phyloP scores from a whole-genome alignment of 92 coral and sea anemone genomes.

The Palythoa grandis region DNA sequence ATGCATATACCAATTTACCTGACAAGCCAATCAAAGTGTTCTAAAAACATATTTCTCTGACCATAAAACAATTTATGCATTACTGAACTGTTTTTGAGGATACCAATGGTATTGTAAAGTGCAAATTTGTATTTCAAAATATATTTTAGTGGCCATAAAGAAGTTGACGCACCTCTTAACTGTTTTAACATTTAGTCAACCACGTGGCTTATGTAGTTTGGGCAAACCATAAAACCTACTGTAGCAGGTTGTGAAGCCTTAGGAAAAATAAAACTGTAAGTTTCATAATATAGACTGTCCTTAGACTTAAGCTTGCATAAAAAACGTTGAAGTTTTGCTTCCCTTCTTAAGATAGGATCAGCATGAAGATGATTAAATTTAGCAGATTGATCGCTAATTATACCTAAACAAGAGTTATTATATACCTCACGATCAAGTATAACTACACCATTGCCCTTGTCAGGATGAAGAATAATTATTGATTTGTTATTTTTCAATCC shows the following conservation, averaged over 20 bases:
- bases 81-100: too few relatives aligned
- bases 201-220: background rate
- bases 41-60: too few relatives aligned
- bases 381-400: background rate
- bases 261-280: background rate
- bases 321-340: slow-evolving; percentile 2
- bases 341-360: slow-evolving; percentile 6
- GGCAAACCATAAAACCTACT: slow-evolving; percentile 4
- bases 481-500: background rate
- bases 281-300: background rate
- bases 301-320: background rate
- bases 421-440: background rate
- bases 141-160: too few relatives aligned
- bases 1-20: too few relatives aligned
- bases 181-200: too few relatives aligned
- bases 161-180: too few relatives aligned
- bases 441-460: background rate
- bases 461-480: too few relatives aligned
- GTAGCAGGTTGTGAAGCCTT: slow-evolving; percentile 12
- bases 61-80: too few relatives aligned
- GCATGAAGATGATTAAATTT: slow-evolving; percentile 12
- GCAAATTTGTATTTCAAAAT: too few relatives aligned
- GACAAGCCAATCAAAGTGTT: too few relatives aligned
- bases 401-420: background rate
- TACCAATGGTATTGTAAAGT: too few relatives aligned